Conservation (phyloP, 2,888 invertebrate genomes). For the Idaea aversata region DNA sequence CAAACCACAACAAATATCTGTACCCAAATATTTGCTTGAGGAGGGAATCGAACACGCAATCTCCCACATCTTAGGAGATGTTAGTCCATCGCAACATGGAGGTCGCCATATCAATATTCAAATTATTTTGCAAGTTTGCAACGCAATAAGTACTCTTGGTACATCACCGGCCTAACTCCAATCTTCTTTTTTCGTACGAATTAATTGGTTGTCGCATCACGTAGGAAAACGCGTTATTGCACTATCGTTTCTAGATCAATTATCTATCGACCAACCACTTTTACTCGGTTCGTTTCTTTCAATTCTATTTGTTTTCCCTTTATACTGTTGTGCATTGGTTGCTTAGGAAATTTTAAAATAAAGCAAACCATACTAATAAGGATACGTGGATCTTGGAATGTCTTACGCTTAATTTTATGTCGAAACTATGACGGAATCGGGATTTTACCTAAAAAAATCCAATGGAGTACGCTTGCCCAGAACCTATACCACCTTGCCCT, state of each 20-base stretch:
- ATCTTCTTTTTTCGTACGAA: conserved; percentile 29
- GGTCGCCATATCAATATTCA: too few species aligned
- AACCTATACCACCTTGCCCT: too few species aligned
- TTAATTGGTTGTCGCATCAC: conserved; percentile 14
- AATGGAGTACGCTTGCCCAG: too few species aligned
- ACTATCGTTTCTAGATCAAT: background rate
- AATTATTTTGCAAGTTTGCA: too few species aligned
- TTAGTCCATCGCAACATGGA: too few species aligned
- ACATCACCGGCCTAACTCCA: conserved; percentile 4
- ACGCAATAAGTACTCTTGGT: background rate
- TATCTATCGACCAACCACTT: background rate
- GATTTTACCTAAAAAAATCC: too few species aligned
- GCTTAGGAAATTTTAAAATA: background rate
- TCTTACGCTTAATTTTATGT: background rate
- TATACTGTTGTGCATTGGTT: background rate
- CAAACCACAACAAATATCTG: too few species aligned
- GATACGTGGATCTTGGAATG: background rate
- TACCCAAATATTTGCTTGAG: too few species aligned
- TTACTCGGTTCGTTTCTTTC: background rate
- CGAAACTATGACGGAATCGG: background rate
- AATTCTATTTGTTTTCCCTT: background rate
- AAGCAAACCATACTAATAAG: background rate
- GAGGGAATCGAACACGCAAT: too few species aligned
- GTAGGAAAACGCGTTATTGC: background rate
- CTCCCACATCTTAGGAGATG: too few species aligned